Evolutionary conservation across 2,888 invertebrate species (phyloP).

Genomic region (Nephrocerus scutellatus): DNA sequence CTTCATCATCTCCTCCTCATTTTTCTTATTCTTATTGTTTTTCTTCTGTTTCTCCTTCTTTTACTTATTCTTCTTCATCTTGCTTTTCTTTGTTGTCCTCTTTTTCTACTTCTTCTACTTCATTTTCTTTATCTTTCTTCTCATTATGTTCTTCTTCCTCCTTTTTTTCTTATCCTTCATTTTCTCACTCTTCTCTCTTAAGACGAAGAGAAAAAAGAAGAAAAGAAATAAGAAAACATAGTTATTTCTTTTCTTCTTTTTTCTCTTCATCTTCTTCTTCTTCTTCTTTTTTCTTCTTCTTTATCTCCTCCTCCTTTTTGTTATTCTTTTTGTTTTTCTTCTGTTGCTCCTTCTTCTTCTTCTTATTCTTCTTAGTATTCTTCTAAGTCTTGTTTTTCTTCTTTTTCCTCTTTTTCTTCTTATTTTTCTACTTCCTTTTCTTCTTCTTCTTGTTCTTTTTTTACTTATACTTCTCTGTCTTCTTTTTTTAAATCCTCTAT

Average conservation of each 20-base stretch:
- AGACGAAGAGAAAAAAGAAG: background rate
- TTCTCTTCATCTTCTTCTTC: background rate
- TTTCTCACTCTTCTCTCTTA: slow-evolving; percentile 1
- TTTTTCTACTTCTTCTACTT: background rate
- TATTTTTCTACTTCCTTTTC: background rate
- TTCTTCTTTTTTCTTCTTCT: slow-evolving; percentile 1
- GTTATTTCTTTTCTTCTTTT: slow-evolving; percentile 3
- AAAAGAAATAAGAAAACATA: background rate
- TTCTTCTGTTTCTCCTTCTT: background rate
- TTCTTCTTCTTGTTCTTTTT: background rate
- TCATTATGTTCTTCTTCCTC: no score
- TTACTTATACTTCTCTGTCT: no score
- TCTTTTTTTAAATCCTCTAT: no score
- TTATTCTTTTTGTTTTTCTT: background rate
- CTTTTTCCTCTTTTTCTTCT: slow-evolving; percentile 3
- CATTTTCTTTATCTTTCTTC: background rate
- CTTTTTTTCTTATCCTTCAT: background rate
- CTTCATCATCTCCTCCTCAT: slow-evolving; percentile 24
- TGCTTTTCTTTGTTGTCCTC: background rate
- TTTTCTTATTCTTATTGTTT: slow-evolving; percentile 49
- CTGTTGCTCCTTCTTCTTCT: slow-evolving; percentile 2
- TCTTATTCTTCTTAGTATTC: background rate
- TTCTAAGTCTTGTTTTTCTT: slow-evolving; percentile 1
- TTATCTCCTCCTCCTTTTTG: background rate
- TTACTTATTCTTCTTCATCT: slow-evolving; percentile 1